Conservation (phyloP, 2,797 vertebrate species). For the Mareca penelope region DNA sequence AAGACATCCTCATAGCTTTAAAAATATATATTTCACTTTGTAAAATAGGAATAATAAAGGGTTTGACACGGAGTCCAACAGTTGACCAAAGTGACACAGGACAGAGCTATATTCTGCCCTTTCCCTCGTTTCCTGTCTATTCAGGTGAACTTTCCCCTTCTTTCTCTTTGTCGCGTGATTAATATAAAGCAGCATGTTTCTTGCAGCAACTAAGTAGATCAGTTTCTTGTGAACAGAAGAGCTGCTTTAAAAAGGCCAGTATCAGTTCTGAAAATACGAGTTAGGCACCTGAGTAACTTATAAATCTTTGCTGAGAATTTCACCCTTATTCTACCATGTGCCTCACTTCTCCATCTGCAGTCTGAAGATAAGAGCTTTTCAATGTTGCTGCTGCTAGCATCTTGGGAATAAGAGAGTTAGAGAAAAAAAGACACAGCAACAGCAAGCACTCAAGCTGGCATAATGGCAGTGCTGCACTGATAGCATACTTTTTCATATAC, state of each 20-base stretch:
- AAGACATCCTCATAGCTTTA: background rate
- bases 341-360: conserved; percentile 26
- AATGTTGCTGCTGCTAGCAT: conserved; percentile 27
- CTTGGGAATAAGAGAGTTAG: background rate
- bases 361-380: conserved; percentile 41
- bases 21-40: background rate
- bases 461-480: conserved; percentile 7
- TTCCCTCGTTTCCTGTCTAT: background rate
- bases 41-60: background rate
- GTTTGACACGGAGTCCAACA: background rate
- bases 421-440: background rate
- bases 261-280: conserved; percentile 38
- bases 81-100: background rate
- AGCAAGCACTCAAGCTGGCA: conserved; percentile 12
- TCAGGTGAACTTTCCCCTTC: conserved; percentile 19
- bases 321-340: background rate
- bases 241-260: conserved; percentile 25
- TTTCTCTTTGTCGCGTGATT: conserved; percentile 20
- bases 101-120: background rate
- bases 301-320: conserved; percentile 30
- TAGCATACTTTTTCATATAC: background rate
- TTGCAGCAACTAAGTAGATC: conserved; percentile 54
- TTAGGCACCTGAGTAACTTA: conserved; percentile 33
- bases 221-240: conserved; percentile 39
- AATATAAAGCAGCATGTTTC: conserved; percentile 49